A percentile compares a stretch with the other conserved stretches of the same genome.
Evolutionary conservation across 2,888 invertebrate genomes (phyloP).

Genomic region (Pyrochroa serraticornis): DNA sequence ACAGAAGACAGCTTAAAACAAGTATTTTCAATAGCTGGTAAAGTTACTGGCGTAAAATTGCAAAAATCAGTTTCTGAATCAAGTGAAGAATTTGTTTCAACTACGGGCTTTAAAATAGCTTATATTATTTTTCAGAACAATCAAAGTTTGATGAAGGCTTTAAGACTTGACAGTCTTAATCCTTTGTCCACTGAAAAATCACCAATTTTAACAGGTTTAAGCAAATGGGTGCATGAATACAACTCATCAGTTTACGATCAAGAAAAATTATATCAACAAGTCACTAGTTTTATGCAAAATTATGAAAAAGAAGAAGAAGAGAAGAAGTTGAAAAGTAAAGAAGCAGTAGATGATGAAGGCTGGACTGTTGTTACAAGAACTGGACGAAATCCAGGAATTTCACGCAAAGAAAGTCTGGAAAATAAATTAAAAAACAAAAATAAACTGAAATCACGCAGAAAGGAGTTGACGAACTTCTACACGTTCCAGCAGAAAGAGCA

Average conservation of each 20-base stretch:
- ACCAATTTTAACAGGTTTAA: conserved; percentile 63
- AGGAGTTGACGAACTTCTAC: conserved; percentile 86
- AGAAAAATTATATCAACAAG: conserved; percentile 66
- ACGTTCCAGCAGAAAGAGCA: conserved; percentile 89
- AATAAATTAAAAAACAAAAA: conserved; percentile 65
- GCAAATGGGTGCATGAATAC: conserved; percentile 77
- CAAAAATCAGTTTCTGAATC: too few relatives aligned
- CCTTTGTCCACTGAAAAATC: too few relatives aligned
- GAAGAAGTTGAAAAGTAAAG: conserved; percentile 63
- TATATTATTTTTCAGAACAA: too few relatives aligned
- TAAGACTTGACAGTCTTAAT: too few relatives aligned
- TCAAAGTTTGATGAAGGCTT: too few relatives aligned
- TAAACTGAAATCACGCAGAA: conserved; percentile 68
- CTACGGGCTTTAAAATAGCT: too few relatives aligned
- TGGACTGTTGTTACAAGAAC: conserved; percentile 88
- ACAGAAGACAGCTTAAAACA: too few relatives aligned
- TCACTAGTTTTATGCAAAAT: conserved; percentile 71
- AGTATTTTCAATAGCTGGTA: too few relatives aligned
- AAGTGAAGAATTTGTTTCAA: too few relatives aligned
- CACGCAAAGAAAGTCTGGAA: conserved; percentile 78
- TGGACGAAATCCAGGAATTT: conserved; percentile 76
- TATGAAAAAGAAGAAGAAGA: conserved; percentile 68
- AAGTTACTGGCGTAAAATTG: too few relatives aligned
- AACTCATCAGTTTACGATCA: conserved; percentile 66
- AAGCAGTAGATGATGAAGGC: conserved; percentile 78